phyloP scores from a whole-genome alignment of 30 jellyfish, hydroid and myxozoan genomes.

The Rhopilema esculentum region DNA sequence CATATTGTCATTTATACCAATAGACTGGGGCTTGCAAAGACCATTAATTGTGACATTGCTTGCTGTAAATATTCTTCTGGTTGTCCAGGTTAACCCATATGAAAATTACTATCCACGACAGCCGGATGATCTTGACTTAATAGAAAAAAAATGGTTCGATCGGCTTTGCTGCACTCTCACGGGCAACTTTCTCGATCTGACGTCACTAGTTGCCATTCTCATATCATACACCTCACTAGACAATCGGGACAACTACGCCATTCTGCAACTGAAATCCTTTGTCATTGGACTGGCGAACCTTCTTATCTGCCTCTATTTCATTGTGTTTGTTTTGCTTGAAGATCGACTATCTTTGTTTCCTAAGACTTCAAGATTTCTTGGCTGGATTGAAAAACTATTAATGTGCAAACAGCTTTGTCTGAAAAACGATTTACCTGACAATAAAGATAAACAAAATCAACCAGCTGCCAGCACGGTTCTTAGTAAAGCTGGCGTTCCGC shows the following conservation, averaged over 20 bases:
- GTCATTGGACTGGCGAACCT: constrained; percentile 82
- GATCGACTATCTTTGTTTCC: constrained; percentile 93
- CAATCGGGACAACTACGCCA: constrained; percentile 81
- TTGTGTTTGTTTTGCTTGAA: constrained; percentile 84
- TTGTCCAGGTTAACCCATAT: constrained; percentile 80
- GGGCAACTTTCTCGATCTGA: constrained; percentile 85
- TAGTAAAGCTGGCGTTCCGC: constrained; percentile 49
- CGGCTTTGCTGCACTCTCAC: constrained; percentile 83
- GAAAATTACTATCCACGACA: constrained; percentile 83
- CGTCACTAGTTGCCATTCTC: constrained; percentile 81
- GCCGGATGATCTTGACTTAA: constrained; percentile 74
- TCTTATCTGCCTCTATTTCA: constrained; percentile 71
- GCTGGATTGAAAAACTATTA: constrained; percentile 41
- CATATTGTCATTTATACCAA: constrained; percentile 86
- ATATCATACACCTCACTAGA: constrained; percentile 94
- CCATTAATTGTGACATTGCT: constrained; percentile 81
- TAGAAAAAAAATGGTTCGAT: constrained; percentile 90
- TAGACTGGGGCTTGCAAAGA: constrained; percentile 95
- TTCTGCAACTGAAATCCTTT: constrained; percentile 88
- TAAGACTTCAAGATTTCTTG: constrained; percentile 42
- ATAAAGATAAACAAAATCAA: constrained; percentile 2
- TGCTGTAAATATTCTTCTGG: constrained; percentile 78
- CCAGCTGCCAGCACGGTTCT: constrained; percentile 32
- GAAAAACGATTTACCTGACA: not conserved
- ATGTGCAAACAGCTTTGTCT: constrained; percentile 8